Conservation (phyloP, 2,113 vertebrate genomes). For the Daphoenositta chrysoptera region DNA sequence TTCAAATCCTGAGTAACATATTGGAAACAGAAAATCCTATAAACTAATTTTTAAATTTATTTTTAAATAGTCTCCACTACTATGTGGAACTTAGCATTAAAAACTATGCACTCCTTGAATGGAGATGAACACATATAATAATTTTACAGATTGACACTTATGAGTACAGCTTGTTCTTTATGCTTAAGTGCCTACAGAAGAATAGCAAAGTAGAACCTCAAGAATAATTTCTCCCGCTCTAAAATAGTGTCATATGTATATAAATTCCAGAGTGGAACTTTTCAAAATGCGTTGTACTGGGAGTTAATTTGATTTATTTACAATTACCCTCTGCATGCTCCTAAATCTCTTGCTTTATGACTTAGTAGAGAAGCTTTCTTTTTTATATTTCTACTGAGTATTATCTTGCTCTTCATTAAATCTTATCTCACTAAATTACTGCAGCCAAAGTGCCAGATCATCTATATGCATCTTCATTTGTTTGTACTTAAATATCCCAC, state of each 20-base stretch:
- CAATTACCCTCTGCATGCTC: slow-evolving; percentile 1
- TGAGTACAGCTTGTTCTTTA: not conserved
- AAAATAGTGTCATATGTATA: not conserved
- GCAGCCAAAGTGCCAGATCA: not conserved
- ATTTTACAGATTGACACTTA: not conserved
- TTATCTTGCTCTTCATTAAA: slow-evolving; percentile 37
- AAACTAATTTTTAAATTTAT: not conserved
- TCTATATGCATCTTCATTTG: not conserved
- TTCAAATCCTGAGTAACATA: not conserved
- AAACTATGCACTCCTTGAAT: not conserved
- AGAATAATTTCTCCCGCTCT: not conserved
- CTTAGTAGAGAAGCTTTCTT: not conserved
- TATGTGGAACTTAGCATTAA: not conserved
- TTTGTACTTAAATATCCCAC: not conserved
- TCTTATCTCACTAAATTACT: slow-evolving; percentile 28
- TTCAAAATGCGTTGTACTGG: not conserved
- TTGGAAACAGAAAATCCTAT: not conserved
- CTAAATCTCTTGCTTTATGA: slow-evolving; percentile 47
- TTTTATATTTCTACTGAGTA: slow-evolving; percentile 37
- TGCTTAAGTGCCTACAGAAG: not conserved
- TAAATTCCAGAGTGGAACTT: slow-evolving; percentile 23
- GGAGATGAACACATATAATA: not conserved
- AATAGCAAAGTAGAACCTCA: not conserved
- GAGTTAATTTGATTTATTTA: slow-evolving; percentile 45
- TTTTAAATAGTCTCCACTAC: not conserved